A percentile compares a stretch with the other conserved stretches of the same genome.
phyloP scores from a whole-genome alignment of 2,113 vertebrate genomes.

The Atlantisia rogersi region DNA sequence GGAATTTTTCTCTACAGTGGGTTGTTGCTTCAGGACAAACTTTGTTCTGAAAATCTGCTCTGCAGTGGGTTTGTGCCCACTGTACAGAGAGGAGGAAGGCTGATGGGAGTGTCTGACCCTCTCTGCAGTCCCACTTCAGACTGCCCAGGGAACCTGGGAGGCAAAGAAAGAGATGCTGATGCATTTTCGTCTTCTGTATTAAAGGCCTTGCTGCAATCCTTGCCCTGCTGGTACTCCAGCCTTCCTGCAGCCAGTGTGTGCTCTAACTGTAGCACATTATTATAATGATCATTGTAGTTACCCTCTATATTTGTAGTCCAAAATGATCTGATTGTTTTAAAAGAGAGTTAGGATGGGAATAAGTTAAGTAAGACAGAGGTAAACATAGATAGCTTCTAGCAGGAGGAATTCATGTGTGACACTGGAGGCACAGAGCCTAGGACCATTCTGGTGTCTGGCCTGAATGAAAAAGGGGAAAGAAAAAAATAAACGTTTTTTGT shows the following conservation, averaged over 20 bases:
- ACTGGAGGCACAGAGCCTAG: background rate
- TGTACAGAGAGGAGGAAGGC: fast-evolving
- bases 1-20: background rate
- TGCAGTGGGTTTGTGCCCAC: fast-evolving
- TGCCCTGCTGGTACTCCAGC: background rate
- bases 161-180: background rate
- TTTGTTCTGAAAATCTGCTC: background rate
- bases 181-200: background rate
- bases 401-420: background rate
- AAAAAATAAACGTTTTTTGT: background rate
- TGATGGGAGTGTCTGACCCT: background rate
- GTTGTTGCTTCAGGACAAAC: background rate
- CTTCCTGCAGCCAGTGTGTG: background rate
- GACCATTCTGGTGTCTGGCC: background rate
- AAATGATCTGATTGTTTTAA: background rate
- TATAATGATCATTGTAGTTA: background rate
- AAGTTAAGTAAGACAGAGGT: background rate
- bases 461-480: background rate
- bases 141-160: background rate
- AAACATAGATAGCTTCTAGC: background rate
- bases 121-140: background rate
- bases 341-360: background rate
- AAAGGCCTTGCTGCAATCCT: background rate
- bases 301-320: background rate
- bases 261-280: background rate